phyloP scores from a whole-genome alignment of 2,797 vertebrate species.

The Dallia pectoralis region DNA sequence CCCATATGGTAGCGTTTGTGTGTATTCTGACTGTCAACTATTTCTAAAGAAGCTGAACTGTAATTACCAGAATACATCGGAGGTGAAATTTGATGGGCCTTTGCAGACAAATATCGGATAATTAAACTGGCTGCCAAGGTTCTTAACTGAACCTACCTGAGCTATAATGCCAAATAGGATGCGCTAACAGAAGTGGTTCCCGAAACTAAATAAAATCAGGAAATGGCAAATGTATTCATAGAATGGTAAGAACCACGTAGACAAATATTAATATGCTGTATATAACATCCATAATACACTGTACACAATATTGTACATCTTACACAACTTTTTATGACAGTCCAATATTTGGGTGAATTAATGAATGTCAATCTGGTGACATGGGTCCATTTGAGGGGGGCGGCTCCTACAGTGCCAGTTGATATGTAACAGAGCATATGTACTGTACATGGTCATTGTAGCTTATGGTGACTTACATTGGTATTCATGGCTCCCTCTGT shows the following conservation, averaged over 20 bases:
- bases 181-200: no score
- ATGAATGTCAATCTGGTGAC: neutral
- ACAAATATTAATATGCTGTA: neutral
- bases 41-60: no score
- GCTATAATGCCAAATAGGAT: neutral
- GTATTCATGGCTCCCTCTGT: slow-evolving; percentile 59
- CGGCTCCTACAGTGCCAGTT: neutral
- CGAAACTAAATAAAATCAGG: no score
- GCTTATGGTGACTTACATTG: slow-evolving; percentile 53
- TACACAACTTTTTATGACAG: neutral
- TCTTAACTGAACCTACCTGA: neutral
- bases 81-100: neutral
- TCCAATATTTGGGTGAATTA: no score
- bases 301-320: neutral
- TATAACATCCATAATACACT: neutral
- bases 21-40: no score
- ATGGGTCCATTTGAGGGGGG: neutral
- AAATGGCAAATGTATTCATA: neutral
- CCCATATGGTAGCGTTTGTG: neutral
- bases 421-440: neutral
- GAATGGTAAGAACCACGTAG: neutral
- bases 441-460: slow-evolving; percentile 14
- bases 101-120: neutral
- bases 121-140: slow-evolving; percentile 1
- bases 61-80: neutral